These are phyloP conservation scores for Intellagama lesueurii DNA, from an alignment of 2,797 vertebrate species.

Conservation along the genomic window DNA sequence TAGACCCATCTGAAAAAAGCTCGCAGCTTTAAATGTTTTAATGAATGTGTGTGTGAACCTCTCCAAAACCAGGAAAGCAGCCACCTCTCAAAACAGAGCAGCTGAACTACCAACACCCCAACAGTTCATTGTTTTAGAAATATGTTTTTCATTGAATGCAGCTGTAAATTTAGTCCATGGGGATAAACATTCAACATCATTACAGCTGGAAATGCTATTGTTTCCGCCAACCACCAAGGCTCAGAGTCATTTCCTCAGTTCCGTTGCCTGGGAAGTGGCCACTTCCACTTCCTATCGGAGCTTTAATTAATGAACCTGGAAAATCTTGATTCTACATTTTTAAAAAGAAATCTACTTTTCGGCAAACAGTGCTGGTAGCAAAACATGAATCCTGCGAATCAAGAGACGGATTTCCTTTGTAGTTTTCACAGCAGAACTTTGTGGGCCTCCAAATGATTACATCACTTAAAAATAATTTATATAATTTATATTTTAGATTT, in stretches of 20 bases:
- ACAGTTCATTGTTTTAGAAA: constrained; percentile 21
- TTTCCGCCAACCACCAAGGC: background rate
- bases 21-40: background rate
- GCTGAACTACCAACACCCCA: background rate
- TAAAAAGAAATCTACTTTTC: background rate
- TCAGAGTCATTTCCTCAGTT: background rate
- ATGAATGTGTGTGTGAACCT: background rate
- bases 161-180: constrained; percentile 21
- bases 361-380: background rate
- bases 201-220: constrained; percentile 2
- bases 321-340: background rate
- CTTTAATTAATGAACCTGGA: background rate
- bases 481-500: background rate
- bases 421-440: background rate
- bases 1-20: background rate
- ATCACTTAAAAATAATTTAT: too few species aligned
- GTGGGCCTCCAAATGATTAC: too few species aligned
- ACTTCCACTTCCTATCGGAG: background rate
- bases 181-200: background rate
- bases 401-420: background rate
- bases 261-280: constrained; percentile 18
- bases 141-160: constrained; percentile 25
- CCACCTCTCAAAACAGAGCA: background rate
- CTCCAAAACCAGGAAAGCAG: background rate
- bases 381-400: background rate